phyloP scores from a whole-genome alignment of 2,113 vertebrate genomes.

The Diglossa brunneiventris region DNA sequence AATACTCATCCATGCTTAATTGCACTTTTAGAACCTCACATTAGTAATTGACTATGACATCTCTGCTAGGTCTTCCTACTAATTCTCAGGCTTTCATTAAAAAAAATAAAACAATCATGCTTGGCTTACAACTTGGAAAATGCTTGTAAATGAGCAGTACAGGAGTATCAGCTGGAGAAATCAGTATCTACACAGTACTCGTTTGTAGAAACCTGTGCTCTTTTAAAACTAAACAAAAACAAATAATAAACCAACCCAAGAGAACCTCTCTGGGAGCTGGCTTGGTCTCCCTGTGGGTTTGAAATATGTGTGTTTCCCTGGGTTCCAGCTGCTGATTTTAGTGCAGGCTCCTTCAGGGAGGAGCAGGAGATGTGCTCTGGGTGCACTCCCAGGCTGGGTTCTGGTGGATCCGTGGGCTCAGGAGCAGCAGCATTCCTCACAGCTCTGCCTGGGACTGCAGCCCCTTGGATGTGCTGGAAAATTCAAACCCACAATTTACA shows the following conservation, averaged over 20 bases:
- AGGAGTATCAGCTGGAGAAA: not conserved
- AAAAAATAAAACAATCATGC: not conserved
- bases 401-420: accelerated
- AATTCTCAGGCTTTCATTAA: not conserved
- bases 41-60: not conserved
- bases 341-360: accelerated
- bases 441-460: not conserved
- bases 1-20: not conserved
- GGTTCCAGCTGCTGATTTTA: not conserved
- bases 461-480: not conserved
- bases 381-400: not conserved
- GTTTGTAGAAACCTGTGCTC: not conserved
- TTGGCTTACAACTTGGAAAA: not conserved
- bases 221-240: not conserved
- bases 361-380: not conserved
- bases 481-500: not conserved
- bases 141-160: not conserved
- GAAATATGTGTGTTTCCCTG: not conserved
- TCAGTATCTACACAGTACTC: not conserved
- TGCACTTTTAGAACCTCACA: not conserved
- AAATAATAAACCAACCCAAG: not conserved
- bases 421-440: not conserved
- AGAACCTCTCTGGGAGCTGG: not conserved
- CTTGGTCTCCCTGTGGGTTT: not conserved
- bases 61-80: not conserved